phyloP scores from a whole-genome alignment of 2,113 vertebrate genomes.

The Acanthisitta chloris region DNA sequence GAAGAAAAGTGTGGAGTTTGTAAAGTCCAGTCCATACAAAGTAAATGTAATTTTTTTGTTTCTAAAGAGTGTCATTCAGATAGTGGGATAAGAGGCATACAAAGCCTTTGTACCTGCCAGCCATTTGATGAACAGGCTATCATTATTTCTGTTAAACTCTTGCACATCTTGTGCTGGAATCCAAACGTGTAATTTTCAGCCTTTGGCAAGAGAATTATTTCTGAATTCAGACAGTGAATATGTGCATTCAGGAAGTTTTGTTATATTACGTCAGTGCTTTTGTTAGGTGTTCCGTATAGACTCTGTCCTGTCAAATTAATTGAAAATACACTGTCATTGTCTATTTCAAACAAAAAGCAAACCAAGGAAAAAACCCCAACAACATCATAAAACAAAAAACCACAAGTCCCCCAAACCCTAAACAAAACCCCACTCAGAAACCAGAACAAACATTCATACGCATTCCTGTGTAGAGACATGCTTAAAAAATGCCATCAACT shows the following conservation, averaged over 20 bases:
- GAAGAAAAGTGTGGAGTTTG: not conserved
- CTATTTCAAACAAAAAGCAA: not conserved
- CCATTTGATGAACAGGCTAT: not conserved
- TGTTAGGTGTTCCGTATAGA: not conserved
- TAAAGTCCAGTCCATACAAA: not conserved
- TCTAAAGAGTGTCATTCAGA: not conserved
- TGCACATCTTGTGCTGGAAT: not conserved
- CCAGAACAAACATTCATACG: fast-evolving
- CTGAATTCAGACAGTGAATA: not conserved
- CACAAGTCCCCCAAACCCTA: not conserved
- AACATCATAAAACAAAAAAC: not conserved
- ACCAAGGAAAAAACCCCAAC: not conserved
- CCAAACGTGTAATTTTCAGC: not conserved
- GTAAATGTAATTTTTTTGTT: not conserved
- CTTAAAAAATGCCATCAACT: not conserved
- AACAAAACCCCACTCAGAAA: not conserved
- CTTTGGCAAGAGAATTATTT: not conserved
- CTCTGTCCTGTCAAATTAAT: not conserved
- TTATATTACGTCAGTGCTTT: not conserved
- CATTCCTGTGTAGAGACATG: not conserved
- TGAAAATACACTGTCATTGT: not conserved
- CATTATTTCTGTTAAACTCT: not conserved
- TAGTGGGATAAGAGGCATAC: not conserved
- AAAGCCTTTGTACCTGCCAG: constrained; percentile 11
- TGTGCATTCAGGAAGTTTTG: not conserved